Conservation (phyloP, 2,797 vertebrate genomes). For the Arctocebus calabarensis region DNA sequence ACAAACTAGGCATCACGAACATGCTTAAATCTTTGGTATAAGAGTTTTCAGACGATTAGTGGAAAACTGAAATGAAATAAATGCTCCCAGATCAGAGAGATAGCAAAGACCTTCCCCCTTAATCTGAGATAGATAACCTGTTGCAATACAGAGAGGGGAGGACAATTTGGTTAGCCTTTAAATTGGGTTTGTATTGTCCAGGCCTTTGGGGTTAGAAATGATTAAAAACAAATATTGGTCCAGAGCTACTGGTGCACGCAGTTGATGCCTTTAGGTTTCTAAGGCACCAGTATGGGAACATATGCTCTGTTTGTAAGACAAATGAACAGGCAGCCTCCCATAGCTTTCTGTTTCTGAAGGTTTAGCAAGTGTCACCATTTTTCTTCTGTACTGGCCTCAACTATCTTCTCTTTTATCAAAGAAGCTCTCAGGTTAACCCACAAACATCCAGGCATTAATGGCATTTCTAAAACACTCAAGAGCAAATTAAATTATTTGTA, state of each 20-base stretch:
- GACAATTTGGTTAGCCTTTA: constrained; percentile 82
- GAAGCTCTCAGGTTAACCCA: background rate
- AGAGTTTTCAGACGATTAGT: constrained; percentile 76
- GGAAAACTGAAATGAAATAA: constrained; percentile 78
- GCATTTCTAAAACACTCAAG: background rate
- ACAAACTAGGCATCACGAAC: background rate
- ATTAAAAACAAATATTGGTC: constrained; percentile 87
- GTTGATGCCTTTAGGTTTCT: constrained; percentile 85
- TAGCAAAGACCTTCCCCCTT: constrained; percentile 76
- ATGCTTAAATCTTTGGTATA: constrained; percentile 29
- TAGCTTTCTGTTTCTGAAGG: constrained; percentile 63
- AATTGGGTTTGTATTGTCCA: constrained; percentile 82
- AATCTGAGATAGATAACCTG: constrained; percentile 68
- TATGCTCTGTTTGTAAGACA: constrained; percentile 76
- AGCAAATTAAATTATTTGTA: constrained; percentile 45
- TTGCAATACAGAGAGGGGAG: constrained; percentile 76
- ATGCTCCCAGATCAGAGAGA: constrained; percentile 71
- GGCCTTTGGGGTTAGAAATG: constrained; percentile 87
- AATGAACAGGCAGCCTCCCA: constrained; percentile 68
- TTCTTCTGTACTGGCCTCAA: constrained; percentile 46
- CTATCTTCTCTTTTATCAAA: constrained; percentile 26
- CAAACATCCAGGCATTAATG: background rate
- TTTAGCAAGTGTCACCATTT: constrained; percentile 52
- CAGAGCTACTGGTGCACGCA: constrained; percentile 84
- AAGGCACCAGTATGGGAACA: constrained; percentile 79